Base-by-base conservation (phyloP, 2,888 invertebrate species). In the Serripes groenlandicus region DNA sequence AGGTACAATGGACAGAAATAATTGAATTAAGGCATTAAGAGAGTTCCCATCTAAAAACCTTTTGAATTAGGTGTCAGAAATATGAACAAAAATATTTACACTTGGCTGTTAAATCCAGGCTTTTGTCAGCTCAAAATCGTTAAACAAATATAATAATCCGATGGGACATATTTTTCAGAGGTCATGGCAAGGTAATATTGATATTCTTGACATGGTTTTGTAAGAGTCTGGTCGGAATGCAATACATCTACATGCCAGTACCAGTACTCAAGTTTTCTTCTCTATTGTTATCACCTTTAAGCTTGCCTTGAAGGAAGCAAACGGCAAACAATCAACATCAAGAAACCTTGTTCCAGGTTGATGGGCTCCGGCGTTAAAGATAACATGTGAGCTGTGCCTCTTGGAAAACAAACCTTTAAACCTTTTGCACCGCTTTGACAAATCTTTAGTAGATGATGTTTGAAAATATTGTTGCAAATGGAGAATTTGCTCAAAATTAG, bases 51-150 rank as follows among this genome's bases (percentile, higher is more conserved):
- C 42, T 23, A 42, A 66, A 66, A 37, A n/a, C 28, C 66, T 66
- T 66, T 66, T 42, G 66, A 66, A 66, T 42, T 42, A 66, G 66
- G 66, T 66, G 66, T 66, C 66, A 66, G 42, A 66, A 66, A 42
- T 66, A 66, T 66, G 37, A 66, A 66, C 66, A 66, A 66, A 66
- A 66, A 66, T 66, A 66, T 66, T 66, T 30, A 42, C 42, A 42
- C 35, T 42, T 23, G 7, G 35, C 37, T 66, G 66, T 37, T 66
- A 42, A 66, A 66, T 42, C 66, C 66, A 66, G 37, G 66, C 42
- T 66, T 66, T 66, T 66, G 66, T 66, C 42, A 42, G 3, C 7
- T 23, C 26, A 66, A 66, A 66, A 66, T 66, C 66, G 37, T 66
- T 66, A 28, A 26, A 37, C 66, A 66, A 66, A 66, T 35, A 66